phyloP scores from a whole-genome alignment of 2,113 vertebrate genomes.

The Notarius quadriscutis region DNA sequence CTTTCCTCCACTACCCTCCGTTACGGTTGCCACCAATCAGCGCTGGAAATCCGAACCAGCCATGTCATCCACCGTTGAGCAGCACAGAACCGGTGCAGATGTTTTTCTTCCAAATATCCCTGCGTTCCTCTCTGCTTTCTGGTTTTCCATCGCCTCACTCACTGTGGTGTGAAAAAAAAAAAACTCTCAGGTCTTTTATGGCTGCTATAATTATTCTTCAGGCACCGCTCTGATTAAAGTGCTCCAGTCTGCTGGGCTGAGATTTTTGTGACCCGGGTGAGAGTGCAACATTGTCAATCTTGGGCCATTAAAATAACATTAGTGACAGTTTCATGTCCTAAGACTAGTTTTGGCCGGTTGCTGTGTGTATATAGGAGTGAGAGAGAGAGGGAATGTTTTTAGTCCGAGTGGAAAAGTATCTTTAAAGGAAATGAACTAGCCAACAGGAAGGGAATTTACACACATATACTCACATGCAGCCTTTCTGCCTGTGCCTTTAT shows the following conservation, averaged over 20 bases:
- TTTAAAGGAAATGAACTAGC: background rate
- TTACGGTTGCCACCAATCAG: slow-evolving; percentile 16
- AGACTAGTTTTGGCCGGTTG: background rate
- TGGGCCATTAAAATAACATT: slow-evolving; percentile 22
- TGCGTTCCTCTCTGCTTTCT: background rate
- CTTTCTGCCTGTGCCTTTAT: slow-evolving; percentile 40
- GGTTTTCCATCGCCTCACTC: slow-evolving; percentile 33
- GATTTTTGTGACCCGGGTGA: slow-evolving; percentile 15
- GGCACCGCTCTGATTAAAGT: slow-evolving; percentile 41
- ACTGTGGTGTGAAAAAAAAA: slow-evolving; percentile 33
- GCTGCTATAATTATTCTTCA: slow-evolving; percentile 44
- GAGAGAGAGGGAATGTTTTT: background rate
- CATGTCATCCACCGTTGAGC: background rate
- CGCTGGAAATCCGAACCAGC: slow-evolving; percentile 33
- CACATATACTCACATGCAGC: slow-evolving; percentile 23
- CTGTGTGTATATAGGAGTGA: background rate
- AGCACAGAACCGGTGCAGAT: slow-evolving; percentile 22
- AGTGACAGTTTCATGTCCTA: slow-evolving; percentile 35
- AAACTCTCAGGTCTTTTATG: slow-evolving; percentile 28
- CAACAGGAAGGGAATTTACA: slow-evolving; percentile 14
- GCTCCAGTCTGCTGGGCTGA: slow-evolving; percentile 21
- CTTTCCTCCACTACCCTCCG: background rate
- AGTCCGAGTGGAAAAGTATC: background rate
- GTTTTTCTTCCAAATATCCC: slow-evolving; percentile 37
- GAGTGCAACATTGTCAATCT: slow-evolving; percentile 33